Base-by-base conservation (phyloP, 2,888 invertebrate species). In the Drosophila neotestacea region DNA sequence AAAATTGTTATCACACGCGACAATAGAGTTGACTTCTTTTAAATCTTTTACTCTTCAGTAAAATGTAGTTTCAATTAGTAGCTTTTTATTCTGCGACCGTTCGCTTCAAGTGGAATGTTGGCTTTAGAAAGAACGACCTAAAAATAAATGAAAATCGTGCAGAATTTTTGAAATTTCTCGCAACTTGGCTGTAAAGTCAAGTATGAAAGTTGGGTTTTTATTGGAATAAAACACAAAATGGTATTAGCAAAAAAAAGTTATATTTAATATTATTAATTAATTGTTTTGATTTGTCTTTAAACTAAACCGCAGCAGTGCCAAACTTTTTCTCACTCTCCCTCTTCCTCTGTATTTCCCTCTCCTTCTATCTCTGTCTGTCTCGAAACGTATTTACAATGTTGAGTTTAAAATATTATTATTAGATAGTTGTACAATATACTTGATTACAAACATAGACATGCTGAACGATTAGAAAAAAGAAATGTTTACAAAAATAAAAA, bases 381-480 rank as follows among this genome's bases (percentile, higher is more conserved):
- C 61, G 30, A 16, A 48, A 62, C 67, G 68, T 82, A 82, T 83
- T 80, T 83, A 83, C 82, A 83, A 52, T 68, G 65, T 79, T 67
- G 58, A 69, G 61, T 82, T 70, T 56, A 71, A 64, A 76, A 70
- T 27, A 69, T 54, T 50, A 69, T 69, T 59, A 65, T 42, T 58
- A 32, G 6, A 7, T 32, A 71, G 73, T 46, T 66, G 50, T 79
- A 76, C 60, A 73, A 50, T 77, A 70, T 28, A 63, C 55, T 65
- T 6, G 62, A 59, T 59, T 66, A 67, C 59, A 44, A 39, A 71
- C 60, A 46, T 63, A 76, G 62, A 48, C 58, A 46, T 42, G 46
- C 62, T 38, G 36, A 62, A 28, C 10, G 10, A 39, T 16, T 36
- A 16, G 27, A 16, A 58, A 58, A 1, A 41, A 7, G 0, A 44